A percentile compares a stretch with the other conserved stretches of the same genome.
Conservation (phyloP, 2,113 vertebrate species). For the Aegithalos caudatus region DNA sequence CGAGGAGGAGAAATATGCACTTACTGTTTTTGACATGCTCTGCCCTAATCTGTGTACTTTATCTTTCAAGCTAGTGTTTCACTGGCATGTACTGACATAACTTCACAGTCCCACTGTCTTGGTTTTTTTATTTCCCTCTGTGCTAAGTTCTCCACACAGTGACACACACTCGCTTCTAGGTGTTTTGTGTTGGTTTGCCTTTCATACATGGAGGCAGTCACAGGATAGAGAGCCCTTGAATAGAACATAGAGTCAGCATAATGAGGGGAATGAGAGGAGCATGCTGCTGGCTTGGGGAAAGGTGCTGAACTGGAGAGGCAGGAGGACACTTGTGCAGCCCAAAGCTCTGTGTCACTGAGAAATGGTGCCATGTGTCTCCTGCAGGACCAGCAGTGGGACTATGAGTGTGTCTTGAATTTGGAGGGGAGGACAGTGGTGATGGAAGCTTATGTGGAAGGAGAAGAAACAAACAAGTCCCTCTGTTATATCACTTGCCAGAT, state of each 20-base stretch:
- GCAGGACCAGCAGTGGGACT: conserved; percentile 86
- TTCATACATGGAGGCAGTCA: neutral
- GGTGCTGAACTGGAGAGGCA: neutral
- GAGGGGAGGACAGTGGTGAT: conserved; percentile 89
- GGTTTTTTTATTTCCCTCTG: neutral
- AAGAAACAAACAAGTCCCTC: conserved; percentile 74
- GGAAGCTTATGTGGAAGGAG: conserved; percentile 82
- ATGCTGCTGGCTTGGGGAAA: neutral
- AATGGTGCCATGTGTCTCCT: neutral
- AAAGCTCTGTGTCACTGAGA: neutral
- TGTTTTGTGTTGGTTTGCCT: neutral
- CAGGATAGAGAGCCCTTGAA: neutral
- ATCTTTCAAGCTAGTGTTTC: neutral
- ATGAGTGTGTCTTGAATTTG: conserved; percentile 88
- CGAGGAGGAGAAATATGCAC: neutral
- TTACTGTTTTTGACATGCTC: neutral
- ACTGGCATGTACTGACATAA: neutral
- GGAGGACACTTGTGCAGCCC: neutral
- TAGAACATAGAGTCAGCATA: neutral
- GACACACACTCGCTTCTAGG: neutral
- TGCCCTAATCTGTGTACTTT: neutral
- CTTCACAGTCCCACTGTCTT: neutral
- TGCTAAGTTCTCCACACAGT: neutral
- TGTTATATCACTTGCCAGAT: conserved; percentile 88
- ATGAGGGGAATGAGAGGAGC: neutral